Percentiles rank a stretch among this genome's conserved stretches.
These are phyloP conservation scores for Drosophila pandora DNA, from an alignment of 1,140 invertebrate genomes.

Conservation along the genomic window DNA sequence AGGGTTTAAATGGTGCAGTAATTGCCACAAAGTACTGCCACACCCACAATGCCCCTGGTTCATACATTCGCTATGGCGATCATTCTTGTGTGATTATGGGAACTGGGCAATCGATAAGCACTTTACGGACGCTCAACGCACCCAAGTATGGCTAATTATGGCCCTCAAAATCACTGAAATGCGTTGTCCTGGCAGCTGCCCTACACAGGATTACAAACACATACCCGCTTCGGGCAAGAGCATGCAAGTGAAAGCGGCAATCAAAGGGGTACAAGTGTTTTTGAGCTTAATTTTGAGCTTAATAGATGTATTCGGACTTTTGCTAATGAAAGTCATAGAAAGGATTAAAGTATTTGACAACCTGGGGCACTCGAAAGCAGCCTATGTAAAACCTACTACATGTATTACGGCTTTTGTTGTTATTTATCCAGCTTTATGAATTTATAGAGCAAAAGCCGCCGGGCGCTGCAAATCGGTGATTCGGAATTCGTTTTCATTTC, in stretches of 20 bases:
- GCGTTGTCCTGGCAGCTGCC: conserved; percentile 46
- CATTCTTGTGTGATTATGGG: conserved; percentile 57
- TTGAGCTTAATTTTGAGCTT: conserved; percentile 53
- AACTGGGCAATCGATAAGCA: conserved; percentile 54
- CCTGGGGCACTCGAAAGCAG: not conserved
- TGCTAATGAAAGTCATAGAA: conserved; percentile 46
- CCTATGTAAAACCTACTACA: conserved; percentile 34
- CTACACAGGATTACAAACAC: conserved; percentile 18
- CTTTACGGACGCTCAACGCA: conserved; percentile 22
- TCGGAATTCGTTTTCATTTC: conserved; percentile 29
- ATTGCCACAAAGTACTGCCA: conserved; percentile 29
- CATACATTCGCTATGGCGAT: conserved; percentile 36
- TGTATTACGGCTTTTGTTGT: conserved; percentile 23
- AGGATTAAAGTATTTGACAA: conserved; percentile 26
- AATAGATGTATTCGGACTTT: conserved; percentile 52
- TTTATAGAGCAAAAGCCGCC: conserved; percentile 5
- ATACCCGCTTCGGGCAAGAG: not conserved
- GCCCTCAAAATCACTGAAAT: conserved; percentile 3
- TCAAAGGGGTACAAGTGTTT: conserved; percentile 66
- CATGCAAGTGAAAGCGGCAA: not conserved
- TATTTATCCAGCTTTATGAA: conserved; percentile 36
- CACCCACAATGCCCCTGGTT: not conserved
- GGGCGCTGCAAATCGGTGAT: not conserved
- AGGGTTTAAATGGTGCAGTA: conserved; percentile 22
- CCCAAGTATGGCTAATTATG: conserved; percentile 34